Conservation (phyloP, 30 jellyfish, hydroid and myxozoan genomes). For the Turritopsis dohrnii region DNA sequence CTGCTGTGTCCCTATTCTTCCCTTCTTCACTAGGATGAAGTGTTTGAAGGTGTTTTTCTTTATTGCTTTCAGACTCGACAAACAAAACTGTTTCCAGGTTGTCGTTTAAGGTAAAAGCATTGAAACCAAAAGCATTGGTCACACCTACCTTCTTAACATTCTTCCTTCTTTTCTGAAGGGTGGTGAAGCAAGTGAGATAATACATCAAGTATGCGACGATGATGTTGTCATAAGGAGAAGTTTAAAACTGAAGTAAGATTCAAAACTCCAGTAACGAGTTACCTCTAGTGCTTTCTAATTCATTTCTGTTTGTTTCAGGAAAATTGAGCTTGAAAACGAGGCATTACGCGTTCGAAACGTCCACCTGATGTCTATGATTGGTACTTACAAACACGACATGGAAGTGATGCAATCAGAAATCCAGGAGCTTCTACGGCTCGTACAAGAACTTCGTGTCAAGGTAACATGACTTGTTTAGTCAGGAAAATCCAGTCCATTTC, state of each 20-base stretch:
- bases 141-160: background rate
- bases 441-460: constrained; percentile 46
- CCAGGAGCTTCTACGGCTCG: constrained; percentile 47
- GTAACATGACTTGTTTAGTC: constrained; percentile 28
- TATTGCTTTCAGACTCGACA: background rate
- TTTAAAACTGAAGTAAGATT: background rate
- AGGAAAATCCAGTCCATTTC: too few species aligned
- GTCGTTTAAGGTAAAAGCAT: background rate
- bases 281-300: too few species aligned
- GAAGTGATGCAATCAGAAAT: constrained; percentile 61
- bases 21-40: too few species aligned
- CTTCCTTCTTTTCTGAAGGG: background rate
- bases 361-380: constrained; percentile 32
- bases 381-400: constrained; percentile 30
- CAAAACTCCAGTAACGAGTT: too few species aligned
- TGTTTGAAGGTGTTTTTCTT: background rate
- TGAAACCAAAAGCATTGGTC: background rate
- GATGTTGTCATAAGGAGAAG: background rate
- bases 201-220: constrained; percentile 18
- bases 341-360: constrained; percentile 44
- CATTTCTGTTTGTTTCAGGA: constrained; percentile 25
- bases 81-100: background rate
- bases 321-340: constrained; percentile 41
- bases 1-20: too few species aligned
- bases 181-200: background rate